A percentile compares a stretch with the other conserved stretches of the same genome.
Evolutionary conservation across 2,113 vertebrate genomes (phyloP).

Genomic region (Bolborhynchus lineola): DNA sequence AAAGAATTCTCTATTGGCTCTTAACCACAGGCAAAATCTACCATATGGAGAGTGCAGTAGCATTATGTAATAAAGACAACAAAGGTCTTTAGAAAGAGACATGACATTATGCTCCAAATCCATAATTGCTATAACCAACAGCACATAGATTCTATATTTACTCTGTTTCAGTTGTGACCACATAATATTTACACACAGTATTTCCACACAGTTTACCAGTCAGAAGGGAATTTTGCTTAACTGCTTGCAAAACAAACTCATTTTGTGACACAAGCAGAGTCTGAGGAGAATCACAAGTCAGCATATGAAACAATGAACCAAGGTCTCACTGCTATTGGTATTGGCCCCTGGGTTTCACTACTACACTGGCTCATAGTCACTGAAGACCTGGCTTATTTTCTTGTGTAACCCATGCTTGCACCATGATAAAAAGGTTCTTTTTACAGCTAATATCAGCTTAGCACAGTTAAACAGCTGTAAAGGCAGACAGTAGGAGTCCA

Average conservation of each 20-base stretch:
- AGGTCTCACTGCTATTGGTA: neutral
- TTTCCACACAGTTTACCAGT: neutral
- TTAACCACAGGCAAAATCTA: neutral
- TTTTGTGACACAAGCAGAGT: neutral
- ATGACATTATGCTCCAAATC: neutral
- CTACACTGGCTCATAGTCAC: neutral
- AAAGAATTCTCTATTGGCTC: neutral
- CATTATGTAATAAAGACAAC: neutral
- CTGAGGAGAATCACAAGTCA: neutral
- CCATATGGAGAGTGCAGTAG: neutral
- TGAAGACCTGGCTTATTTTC: neutral
- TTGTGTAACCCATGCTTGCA: neutral
- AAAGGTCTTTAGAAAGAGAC: neutral
- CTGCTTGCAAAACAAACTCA: neutral
- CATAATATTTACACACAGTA: neutral
- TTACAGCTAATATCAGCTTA: neutral
- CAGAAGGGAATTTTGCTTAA: neutral
- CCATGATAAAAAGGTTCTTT: neutral
- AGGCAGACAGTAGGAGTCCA: neutral
- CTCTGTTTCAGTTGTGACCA: neutral
- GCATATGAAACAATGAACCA: neutral
- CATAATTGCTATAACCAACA: neutral
- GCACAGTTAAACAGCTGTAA: neutral
- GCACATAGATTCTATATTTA: neutral
- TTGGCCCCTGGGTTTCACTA: neutral